phyloP scores from a whole-genome alignment of 2,113 vertebrate species.

The Ictidomys tridecemlineatus region DNA sequence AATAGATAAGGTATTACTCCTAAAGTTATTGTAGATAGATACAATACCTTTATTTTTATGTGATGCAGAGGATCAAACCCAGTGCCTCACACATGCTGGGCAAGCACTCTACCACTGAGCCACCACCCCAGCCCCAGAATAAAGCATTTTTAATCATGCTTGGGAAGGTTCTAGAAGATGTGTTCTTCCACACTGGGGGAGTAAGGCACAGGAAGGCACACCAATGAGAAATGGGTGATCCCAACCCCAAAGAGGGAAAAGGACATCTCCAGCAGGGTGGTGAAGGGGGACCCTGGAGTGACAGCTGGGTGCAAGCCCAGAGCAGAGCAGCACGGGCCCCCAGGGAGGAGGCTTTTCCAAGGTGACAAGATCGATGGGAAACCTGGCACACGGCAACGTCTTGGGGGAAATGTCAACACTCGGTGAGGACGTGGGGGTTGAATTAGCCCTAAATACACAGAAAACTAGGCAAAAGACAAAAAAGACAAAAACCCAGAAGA shows the following conservation, averaged over 20 bases:
- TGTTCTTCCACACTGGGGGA: not conserved
- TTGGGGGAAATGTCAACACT: not conserved
- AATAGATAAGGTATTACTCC: too few species aligned
- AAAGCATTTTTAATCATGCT: not conserved
- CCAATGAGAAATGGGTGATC: not conserved
- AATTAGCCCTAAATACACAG: not conserved
- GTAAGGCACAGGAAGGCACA: not conserved
- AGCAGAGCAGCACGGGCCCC: not conserved
- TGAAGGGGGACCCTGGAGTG: not conserved
- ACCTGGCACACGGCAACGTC: not conserved
- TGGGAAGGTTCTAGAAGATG: not conserved
- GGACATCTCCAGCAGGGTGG: not conserved
- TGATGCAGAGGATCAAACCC: too few species aligned
- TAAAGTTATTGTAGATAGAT: too few species aligned
- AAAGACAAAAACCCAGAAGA: not conserved
- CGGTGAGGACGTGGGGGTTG: not conserved
- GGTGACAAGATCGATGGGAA: not conserved
- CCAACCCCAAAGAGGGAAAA: not conserved
- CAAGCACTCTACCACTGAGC: too few species aligned
- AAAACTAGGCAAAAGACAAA: slow-evolving; percentile 50
- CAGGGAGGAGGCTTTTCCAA: not conserved
- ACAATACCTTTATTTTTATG: too few species aligned
- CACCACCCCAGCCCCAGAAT: not conserved
- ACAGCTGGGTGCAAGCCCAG: not conserved
- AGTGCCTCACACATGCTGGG: too few species aligned